These are phyloP conservation scores for Zaprionus ghesquierei DNA, from an alignment of 1,140 invertebrate species.

Conservation along the genomic window DNA sequence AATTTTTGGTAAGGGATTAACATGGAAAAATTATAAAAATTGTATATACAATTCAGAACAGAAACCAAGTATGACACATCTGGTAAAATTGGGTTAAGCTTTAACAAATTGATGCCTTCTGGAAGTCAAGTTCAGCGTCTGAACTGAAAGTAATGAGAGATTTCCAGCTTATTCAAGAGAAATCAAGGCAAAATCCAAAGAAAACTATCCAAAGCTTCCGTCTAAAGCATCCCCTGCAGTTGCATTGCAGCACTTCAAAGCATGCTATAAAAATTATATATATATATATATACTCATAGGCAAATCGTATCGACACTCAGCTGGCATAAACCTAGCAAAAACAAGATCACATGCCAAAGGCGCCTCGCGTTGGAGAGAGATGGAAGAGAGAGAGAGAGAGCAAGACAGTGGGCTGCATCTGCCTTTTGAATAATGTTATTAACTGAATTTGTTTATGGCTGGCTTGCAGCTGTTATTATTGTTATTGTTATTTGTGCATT, in stretches of 20 bases:
- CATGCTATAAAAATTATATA: neutral
- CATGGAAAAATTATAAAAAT: no score
- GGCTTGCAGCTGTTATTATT: constrained; percentile 31
- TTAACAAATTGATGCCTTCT: no score
- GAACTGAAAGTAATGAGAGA: no score
- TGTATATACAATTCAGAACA: no score
- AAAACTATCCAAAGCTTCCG: neutral
- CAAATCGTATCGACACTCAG: neutral
- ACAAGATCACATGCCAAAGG: neutral
- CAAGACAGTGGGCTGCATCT: neutral
- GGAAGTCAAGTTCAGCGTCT: no score
- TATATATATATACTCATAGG: neutral
- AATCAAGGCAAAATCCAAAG: neutral
- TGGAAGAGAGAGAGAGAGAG: neutral
- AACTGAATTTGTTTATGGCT: constrained; percentile 39
- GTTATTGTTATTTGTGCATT: constrained; percentile 36
- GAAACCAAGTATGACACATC: no score
- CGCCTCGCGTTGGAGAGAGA: neutral
- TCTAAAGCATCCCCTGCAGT: neutral
- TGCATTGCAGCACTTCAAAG: neutral
- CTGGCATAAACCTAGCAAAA: neutral
- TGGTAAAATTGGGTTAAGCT: no score
- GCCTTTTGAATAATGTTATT: constrained; percentile 38
- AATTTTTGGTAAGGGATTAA: no score
- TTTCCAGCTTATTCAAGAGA: no score